These are phyloP conservation scores for Corvus moneduloides DNA, from an alignment of 2,113 vertebrate species.

Conservation along the genomic window DNA sequence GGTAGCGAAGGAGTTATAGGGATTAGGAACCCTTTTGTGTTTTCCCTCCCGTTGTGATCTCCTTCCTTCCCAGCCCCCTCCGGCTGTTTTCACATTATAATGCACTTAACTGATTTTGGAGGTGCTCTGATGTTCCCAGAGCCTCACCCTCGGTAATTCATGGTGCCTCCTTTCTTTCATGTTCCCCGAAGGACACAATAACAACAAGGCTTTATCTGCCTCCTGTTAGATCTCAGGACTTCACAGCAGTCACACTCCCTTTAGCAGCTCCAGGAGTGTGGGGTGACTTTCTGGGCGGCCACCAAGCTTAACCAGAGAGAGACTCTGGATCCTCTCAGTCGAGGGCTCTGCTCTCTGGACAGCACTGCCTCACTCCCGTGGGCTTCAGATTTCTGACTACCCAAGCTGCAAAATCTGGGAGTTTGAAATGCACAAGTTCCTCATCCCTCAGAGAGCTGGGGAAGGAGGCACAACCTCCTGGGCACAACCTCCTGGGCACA, in stretches of 20 bases:
- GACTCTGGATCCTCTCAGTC: not conserved
- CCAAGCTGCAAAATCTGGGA: not conserved
- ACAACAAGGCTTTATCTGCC: not conserved
- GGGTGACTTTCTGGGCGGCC: not conserved
- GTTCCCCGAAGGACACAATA: constrained; percentile 37
- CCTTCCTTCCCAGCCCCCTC: constrained; percentile 26
- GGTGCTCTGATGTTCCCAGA: constrained; percentile 38
- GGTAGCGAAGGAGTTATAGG: constrained; percentile 15
- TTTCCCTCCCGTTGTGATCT: not conserved
- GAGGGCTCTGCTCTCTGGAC: not conserved
- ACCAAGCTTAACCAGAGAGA: not conserved
- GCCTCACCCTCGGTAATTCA: constrained; percentile 52
- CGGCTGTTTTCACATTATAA: constrained; percentile 51
- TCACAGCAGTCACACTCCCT: not conserved
- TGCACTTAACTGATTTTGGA: constrained; percentile 6
- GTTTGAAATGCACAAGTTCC: rapidly evolving
- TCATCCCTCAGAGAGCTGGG: not conserved
- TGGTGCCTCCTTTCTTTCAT: constrained; percentile 29
- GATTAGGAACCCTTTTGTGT: constrained; percentile 54
- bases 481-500: not conserved
- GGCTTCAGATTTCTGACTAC: not conserved
- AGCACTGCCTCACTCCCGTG: not conserved
- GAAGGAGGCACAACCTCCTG: not conserved
- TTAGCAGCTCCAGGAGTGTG: not conserved
- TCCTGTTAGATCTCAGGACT: not conserved